These are phyloP conservation scores for Ommatoiulus sabulosus DNA, from an alignment of 2,888 invertebrate species.

Conservation along the genomic window DNA sequence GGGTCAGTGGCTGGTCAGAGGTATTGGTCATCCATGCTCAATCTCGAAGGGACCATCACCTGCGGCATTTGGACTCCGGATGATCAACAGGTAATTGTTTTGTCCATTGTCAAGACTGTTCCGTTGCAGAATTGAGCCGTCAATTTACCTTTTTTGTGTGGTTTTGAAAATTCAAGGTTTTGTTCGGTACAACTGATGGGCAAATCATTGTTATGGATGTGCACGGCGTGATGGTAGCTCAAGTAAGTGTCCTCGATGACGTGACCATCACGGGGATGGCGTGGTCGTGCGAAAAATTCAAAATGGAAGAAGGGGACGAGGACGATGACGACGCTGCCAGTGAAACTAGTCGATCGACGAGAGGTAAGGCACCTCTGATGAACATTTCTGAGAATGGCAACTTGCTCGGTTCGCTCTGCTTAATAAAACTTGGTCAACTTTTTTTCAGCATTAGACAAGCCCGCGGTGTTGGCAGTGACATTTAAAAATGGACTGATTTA, in stretches of 20 bases:
- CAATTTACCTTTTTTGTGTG: not conserved
- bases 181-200: constrained; percentile 94
- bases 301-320: constrained; percentile 84
- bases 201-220: constrained; percentile 98
- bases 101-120: not conserved
- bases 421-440: not conserved
- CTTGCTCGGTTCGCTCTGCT: not conserved
- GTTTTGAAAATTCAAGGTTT: constrained; percentile 74
- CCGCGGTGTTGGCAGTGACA: constrained; percentile 86
- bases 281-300: constrained; percentile 98
- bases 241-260: constrained; percentile 83
- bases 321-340: constrained; percentile 58
- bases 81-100: constrained; percentile 80
- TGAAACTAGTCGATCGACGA: constrained; percentile 53
- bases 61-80: constrained; percentile 99
- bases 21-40: constrained; percentile 98
- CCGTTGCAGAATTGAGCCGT: not conserved
- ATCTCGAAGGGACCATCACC: constrained; percentile 91
- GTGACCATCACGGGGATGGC: constrained; percentile 92
- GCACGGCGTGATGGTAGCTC: constrained; percentile 92
- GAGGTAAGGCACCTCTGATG: constrained; percentile 37
- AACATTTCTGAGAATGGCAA: not conserved
- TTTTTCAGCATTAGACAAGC: constrained; percentile 67
- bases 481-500: constrained; percentile 91
- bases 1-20: constrained; percentile 97